Evolutionary conservation across 92 coral and sea anemone genomes (phyloP).

Genomic region (Micromussa lordhowensis): DNA sequence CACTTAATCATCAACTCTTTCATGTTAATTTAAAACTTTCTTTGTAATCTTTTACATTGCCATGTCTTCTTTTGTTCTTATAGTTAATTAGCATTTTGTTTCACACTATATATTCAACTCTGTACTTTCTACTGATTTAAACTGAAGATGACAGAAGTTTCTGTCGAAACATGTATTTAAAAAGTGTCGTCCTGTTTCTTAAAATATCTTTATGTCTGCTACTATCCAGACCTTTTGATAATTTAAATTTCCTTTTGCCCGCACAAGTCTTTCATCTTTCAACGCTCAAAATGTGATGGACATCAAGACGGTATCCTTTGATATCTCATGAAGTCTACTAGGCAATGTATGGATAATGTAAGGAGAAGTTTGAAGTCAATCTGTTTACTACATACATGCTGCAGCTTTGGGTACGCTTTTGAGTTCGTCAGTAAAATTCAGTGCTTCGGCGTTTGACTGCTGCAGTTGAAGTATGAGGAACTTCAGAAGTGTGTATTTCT

Average conservation of each 20-base stretch:
- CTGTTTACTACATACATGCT: conserved; percentile 60
- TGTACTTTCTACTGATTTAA: too few species aligned
- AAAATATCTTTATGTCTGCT: too few species aligned
- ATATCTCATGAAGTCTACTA: not conserved
- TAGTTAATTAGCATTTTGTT: too few species aligned
- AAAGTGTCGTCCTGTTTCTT: too few species aligned
- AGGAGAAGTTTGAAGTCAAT: not conserved
- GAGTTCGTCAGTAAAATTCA: conserved; percentile 73
- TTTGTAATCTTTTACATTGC: too few species aligned
- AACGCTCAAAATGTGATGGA: not conserved
- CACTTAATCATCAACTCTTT: too few species aligned
- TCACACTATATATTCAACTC: too few species aligned
- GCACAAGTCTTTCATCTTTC: not conserved
- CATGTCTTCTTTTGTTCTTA: too few species aligned
- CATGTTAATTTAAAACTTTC: too few species aligned
- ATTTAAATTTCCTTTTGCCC: not conserved
- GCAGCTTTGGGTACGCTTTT: conserved; percentile 81
- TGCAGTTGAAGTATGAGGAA: conserved; percentile 79
- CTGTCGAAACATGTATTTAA: too few species aligned
- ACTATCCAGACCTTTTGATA: too few species aligned
- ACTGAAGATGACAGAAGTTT: too few species aligned
- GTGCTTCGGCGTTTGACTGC: conserved; percentile 69
- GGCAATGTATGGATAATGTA: not conserved
- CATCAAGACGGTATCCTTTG: not conserved
- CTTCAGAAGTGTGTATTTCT: conserved; percentile 79